Percentiles rank a stretch among this genome's conserved stretches.
Evolutionary conservation across 2,797 vertebrate species (phyloP).

Genomic region (Pseudomugil gertrudae): DNA sequence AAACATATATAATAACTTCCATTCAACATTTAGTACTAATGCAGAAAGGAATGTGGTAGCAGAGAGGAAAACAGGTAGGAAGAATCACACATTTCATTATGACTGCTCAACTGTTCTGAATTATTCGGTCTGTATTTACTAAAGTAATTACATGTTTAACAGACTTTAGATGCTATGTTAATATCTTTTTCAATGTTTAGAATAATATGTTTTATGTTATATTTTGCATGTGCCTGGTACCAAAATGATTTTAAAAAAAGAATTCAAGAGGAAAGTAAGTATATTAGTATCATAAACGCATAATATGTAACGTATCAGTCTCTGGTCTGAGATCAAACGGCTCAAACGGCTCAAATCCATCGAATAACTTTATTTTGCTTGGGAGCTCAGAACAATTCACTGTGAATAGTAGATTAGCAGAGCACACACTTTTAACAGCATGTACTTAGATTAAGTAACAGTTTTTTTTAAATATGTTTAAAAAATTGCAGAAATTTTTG

Average conservation of each 20-base stretch:
- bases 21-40: constrained; percentile 13
- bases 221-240: not conserved
- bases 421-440: not conserved
- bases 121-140: not conserved
- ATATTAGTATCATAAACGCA: not conserved
- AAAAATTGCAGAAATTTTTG: not conserved
- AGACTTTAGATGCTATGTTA: not conserved
- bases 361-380: no score
- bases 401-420: not conserved
- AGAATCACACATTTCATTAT: not conserved
- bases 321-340: not conserved
- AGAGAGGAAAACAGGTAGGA: not conserved
- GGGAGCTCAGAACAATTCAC: not conserved
- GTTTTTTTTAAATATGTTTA: no score
- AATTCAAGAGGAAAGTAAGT: not conserved
- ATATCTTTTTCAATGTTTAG: no score
- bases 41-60: constrained; percentile 3
- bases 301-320: not conserved
- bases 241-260: no score
- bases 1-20: not conserved
- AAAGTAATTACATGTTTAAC: not conserved
- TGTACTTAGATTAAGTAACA: no score
- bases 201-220: not conserved
- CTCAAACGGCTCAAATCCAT: not conserved
- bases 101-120: not conserved